Percentiles rank a stretch among this genome's conserved stretches.
Evolutionary conservation across 2,888 invertebrate genomes (phyloP).

Genomic region (Piscicola geometra): DNA sequence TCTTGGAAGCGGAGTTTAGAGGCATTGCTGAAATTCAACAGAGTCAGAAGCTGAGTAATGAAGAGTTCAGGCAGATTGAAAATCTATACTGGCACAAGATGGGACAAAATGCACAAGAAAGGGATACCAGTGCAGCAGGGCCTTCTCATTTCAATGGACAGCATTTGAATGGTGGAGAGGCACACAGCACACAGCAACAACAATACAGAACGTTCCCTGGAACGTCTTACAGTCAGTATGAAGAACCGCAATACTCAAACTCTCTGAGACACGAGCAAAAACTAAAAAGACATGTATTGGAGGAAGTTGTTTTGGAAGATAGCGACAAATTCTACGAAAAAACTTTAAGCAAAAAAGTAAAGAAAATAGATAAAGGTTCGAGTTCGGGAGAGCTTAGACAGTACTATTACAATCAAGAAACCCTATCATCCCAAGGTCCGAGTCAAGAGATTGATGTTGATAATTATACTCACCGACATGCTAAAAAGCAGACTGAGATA

Average conservation of each 20-base stretch:
- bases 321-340: constrained; percentile 37
- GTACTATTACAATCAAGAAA: background rate
- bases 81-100: constrained; percentile 22
- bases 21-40: constrained; percentile 32
- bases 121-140: background rate
- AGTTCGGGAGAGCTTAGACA: background rate
- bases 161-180: background rate
- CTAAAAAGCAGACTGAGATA: background rate
- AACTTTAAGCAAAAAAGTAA: constrained; percentile 22
- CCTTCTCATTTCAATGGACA: background rate
- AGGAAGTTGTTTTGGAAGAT: constrained; percentile 35
- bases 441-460: background rate
- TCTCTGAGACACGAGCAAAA: constrained; percentile 35
- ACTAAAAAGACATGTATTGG: constrained; percentile 36
- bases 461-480: background rate
- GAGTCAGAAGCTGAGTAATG: constrained; percentile 30
- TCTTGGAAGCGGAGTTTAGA: constrained; percentile 34
- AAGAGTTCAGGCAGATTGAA: constrained; percentile 33
- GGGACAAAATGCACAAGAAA: constrained; percentile 9
- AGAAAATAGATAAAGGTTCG: no score
- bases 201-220: background rate
- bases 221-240: background rate
- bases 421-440: background rate
- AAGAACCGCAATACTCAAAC: constrained; percentile 4
- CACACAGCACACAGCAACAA: background rate